Evolutionary conservation across 2,113 vertebrate genomes (phyloP), one percentile per base, ranked within the genome.

Genomic region (Notechis scutatus): DNA sequence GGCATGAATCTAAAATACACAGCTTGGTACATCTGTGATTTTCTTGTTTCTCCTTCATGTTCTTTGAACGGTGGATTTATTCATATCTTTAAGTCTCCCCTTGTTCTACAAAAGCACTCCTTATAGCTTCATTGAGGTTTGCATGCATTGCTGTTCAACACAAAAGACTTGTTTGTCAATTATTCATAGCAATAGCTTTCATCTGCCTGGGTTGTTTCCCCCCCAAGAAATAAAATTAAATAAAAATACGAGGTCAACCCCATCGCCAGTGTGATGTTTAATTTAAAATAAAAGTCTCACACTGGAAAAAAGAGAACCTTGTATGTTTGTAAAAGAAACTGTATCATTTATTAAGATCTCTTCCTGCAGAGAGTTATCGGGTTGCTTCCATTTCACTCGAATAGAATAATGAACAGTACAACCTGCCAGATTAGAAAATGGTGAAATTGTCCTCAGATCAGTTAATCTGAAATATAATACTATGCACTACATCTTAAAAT

Each of bases 121-220:
- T 97, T 97, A 95, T 93, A 96, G 95, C 95, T 95, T 95, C 95
- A 96, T 96, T 95, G 95, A 97, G 96, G 96, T 97, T 97, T 97
- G 95, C 96, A 95, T 96, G 94, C 91, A 96, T 94, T 93, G 96
- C 91, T 96, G 96, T 96, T 96, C 96, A 96, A 97, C 94, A 97
- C 95, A 94, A 97, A 97, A 95, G 94, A 81, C 95, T 96, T 96
- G 95, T 94, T 94, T 96, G 93, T 97, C 96, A 97, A 96, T 97
- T 97, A 97, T 97, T 97, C 94, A 97, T 97, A 94, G 96, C 94
- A 95, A 95, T 94, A 96, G 95, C 96, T 97, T 96, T 97, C 95
- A 96, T 95, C 95, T 97, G 92, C 95, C 95, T 95, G 96, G 96
- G 96, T 90, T 47, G 59, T 34, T 54, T 54, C 15, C 81, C 85